Evolutionary conservation across 2,797 vertebrate genomes (phyloP).

Genomic region (Euthynnus affinis): DNA sequence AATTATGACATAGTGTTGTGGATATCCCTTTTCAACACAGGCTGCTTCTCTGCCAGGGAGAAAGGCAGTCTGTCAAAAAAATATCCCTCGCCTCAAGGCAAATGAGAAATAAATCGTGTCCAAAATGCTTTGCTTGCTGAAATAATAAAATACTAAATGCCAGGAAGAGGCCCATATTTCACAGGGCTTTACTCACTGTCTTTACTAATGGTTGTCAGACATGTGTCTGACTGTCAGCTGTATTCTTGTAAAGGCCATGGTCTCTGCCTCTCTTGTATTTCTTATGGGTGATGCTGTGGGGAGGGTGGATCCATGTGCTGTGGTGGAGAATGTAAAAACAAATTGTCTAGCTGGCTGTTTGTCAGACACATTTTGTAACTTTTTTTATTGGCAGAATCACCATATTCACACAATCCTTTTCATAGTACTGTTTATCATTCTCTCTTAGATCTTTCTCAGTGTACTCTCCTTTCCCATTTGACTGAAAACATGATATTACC

Average conservation of each 20-base stretch:
- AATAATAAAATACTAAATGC: conserved; percentile 29
- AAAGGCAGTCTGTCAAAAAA: conserved; percentile 24
- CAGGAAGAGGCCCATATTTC: conserved; percentile 12
- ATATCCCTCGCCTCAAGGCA: conserved; percentile 36
- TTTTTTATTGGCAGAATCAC: neutral
- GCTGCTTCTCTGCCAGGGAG: conserved; percentile 17
- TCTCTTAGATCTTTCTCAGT: neutral
- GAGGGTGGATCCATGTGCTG: neutral
- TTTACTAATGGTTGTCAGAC: conserved; percentile 23
- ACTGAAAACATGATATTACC: neutral
- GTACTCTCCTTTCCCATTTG: neutral
- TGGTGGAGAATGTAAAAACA: neutral
- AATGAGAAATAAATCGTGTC: conserved; percentile 42
- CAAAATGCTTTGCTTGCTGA: conserved; percentile 21
- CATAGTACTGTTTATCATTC: neutral
- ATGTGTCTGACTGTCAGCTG: conserved; percentile 3
- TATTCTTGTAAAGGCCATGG: neutral
- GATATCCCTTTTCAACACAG: conserved; percentile 12
- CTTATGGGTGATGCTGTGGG: neutral
- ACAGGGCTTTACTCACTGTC: conserved; percentile 12
- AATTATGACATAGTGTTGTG: conserved; percentile 10
- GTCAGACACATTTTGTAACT: neutral
- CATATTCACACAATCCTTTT: neutral
- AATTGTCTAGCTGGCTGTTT: neutral
- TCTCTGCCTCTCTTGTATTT: neutral